Evolutionary conservation across 2,113 vertebrate species (phyloP).

Genomic region (Scytalopus superciliaris): DNA sequence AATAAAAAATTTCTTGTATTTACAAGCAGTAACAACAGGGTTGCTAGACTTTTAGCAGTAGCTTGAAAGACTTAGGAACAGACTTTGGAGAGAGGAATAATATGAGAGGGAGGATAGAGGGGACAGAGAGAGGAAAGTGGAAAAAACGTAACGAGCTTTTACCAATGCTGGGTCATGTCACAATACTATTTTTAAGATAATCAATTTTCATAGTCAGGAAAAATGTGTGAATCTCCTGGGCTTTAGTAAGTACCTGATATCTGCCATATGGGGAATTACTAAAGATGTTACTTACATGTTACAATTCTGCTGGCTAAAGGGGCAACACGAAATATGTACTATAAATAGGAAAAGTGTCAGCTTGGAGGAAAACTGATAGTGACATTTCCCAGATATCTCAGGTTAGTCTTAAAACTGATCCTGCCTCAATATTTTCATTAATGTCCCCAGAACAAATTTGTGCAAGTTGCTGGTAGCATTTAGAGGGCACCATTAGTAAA

Average conservation of each 20-base stretch:
- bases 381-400: neutral
- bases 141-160: neutral
- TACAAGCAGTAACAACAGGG: neutral
- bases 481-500: neutral
- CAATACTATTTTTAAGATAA: slow-evolving; percentile 20
- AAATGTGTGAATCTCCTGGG: neutral
- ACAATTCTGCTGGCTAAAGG: neutral
- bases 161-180: neutral
- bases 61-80: neutral
- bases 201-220: neutral
- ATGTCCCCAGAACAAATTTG: neutral
- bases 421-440: neutral
- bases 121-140: neutral
- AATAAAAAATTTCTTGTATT: neutral
- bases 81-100: neutral
- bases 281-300: neutral
- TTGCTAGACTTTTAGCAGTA: neutral
- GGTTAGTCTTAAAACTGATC: neutral
- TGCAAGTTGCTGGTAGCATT: neutral
- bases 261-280: neutral
- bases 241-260: neutral
- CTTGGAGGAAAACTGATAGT: neutral
- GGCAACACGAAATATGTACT: neutral
- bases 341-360: neutral
- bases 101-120: neutral